phyloP scores from a whole-genome alignment of 2,113 vertebrate genomes.

The rabbit (Oryctolagus cuniculus) region DNA sequence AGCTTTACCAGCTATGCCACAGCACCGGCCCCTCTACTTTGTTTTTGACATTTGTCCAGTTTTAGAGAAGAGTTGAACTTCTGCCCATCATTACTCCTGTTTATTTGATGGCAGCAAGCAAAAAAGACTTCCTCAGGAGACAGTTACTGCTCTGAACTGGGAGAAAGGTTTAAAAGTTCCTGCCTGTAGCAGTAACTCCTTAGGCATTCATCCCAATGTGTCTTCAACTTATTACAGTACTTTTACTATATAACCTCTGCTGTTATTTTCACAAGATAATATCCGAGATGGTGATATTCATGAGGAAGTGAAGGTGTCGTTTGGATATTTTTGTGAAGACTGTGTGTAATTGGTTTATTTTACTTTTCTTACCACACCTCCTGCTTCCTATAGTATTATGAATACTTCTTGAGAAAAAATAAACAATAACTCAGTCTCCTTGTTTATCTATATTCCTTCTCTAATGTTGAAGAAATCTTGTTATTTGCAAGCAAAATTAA shows the following conservation, averaged over 20 bases:
- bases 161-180: background rate
- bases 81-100: background rate
- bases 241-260: background rate
- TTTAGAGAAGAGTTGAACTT: slow-evolving; percentile 32
- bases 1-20: too few species aligned
- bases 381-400: background rate
- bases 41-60: slow-evolving; percentile 14
- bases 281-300: background rate
- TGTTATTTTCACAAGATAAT: background rate
- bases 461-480: slow-evolving; percentile 53
- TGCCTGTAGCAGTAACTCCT: background rate
- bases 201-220: background rate
- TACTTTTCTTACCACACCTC: too few species aligned
- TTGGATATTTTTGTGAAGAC: background rate
- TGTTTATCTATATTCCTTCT: background rate
- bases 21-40: background rate
- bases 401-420: background rate
- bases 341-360: background rate
- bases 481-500: slow-evolving; percentile 46
- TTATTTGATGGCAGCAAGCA: background rate
- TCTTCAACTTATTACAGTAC: background rate
- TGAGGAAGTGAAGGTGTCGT: background rate
- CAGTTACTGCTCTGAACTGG: background rate
- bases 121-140: background rate
- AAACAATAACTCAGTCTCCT: background rate